Evolutionary conservation across 2,113 vertebrate species (phyloP).

Genomic region (Eulemur rufifrons): DNA sequence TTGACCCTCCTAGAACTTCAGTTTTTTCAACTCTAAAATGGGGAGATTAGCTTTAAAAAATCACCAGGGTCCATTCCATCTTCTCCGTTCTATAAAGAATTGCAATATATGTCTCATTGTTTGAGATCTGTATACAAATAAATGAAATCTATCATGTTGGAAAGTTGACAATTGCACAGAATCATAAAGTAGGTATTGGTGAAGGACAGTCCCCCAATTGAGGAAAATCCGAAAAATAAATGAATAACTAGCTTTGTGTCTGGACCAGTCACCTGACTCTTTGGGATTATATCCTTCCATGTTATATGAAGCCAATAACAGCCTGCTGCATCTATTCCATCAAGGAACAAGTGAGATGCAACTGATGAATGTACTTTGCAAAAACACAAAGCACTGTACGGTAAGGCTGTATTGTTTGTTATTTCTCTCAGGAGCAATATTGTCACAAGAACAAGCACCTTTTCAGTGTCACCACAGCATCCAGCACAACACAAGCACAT

Average conservation of each 20-base stretch:
- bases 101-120: neutral
- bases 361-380: neutral
- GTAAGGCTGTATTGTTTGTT: neutral
- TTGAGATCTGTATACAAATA: neutral
- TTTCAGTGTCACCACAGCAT: neutral
- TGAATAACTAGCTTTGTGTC: neutral
- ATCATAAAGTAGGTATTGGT: neutral
- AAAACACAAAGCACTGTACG: rapidly evolving
- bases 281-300: neutral
- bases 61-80: neutral
- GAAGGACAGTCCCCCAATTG: neutral
- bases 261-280: neutral
- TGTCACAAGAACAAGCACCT: neutral
- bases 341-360: neutral
- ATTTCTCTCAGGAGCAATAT: neutral
- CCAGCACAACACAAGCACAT: neutral
- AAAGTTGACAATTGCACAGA: neutral
- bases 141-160: neutral
- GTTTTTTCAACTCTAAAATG: constrained; percentile 25
- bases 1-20: neutral
- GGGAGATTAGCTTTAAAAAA: neutral
- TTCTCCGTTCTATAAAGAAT: neutral
- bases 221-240: neutral
- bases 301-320: too few relatives aligned
- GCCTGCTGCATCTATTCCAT: neutral